phyloP scores from a whole-genome alignment of 2,888 invertebrate genomes.

The Lysandra coridon region DNA sequence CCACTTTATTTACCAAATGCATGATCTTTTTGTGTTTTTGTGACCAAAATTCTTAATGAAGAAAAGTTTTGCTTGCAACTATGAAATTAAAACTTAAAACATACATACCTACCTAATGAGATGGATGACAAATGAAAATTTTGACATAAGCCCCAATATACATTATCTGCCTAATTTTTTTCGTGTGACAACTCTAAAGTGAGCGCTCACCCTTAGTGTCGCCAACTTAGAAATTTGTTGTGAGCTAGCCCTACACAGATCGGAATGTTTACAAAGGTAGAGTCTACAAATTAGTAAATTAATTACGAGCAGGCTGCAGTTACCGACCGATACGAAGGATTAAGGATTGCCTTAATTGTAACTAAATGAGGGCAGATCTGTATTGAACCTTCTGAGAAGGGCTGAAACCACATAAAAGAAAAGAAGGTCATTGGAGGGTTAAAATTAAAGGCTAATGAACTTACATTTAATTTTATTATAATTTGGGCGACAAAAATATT shows the following conservation, averaged over 20 bases:
- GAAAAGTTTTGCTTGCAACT: neutral
- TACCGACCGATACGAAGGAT: neutral
- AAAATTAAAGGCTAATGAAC: neutral
- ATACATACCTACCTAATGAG: no score
- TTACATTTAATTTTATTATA: neutral
- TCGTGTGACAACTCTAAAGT: neutral
- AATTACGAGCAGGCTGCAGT: neutral
- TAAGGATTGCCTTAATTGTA: neutral
- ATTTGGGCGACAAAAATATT: no score
- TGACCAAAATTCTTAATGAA: neutral
- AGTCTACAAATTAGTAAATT: conserved; percentile 4
- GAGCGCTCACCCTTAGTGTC: neutral
- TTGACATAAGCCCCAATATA: no score
- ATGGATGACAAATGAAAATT: no score
- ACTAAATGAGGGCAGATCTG: neutral
- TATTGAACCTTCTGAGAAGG: conserved; percentile 1
- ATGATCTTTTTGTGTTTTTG: neutral
- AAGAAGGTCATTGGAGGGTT: neutral
- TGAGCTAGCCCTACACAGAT: neutral
- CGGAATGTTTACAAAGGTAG: neutral
- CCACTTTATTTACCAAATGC: no score
- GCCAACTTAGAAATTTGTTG: neutral
- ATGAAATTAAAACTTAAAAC: no score
- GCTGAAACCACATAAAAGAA: neutral
- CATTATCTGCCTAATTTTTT: no score